Conservation (phyloP, 2,113 vertebrate genomes). For the Prietella phreatophila region DNA sequence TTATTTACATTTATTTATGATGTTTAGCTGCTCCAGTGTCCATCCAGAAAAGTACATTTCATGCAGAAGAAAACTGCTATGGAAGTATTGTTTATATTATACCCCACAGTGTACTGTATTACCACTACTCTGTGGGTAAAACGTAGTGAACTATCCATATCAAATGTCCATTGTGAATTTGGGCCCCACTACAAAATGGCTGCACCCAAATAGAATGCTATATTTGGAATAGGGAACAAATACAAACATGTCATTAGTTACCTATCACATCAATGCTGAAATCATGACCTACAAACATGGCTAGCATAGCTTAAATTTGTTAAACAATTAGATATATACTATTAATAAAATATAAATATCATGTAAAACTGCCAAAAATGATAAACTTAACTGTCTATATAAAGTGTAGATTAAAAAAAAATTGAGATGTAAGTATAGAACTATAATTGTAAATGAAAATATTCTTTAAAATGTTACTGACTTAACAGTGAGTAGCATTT, state of each 20-base stretch:
- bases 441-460: too few relatives aligned
- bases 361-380: too few relatives aligned
- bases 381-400: too few relatives aligned
- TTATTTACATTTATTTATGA: not conserved
- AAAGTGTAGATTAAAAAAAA: too few relatives aligned
- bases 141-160: not conserved
- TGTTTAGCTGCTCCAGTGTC: not conserved
- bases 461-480: too few relatives aligned
- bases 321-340: too few relatives aligned
- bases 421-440: too few relatives aligned
- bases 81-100: not conserved
- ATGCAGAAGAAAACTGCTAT: not conserved
- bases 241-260: not conserved
- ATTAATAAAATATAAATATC: too few relatives aligned
- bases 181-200: not conserved
- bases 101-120: not conserved
- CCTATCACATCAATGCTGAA: not conserved
- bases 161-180: not conserved
- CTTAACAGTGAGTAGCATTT: too few relatives aligned
- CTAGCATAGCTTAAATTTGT: too few relatives aligned
- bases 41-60: not conserved
- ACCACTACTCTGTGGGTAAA: not conserved
- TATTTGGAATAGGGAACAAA: not conserved
- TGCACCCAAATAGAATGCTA: not conserved
- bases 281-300: not conserved